Base-by-base conservation (phyloP, 2,888 invertebrate species). In the Dryobota labecula region DNA sequence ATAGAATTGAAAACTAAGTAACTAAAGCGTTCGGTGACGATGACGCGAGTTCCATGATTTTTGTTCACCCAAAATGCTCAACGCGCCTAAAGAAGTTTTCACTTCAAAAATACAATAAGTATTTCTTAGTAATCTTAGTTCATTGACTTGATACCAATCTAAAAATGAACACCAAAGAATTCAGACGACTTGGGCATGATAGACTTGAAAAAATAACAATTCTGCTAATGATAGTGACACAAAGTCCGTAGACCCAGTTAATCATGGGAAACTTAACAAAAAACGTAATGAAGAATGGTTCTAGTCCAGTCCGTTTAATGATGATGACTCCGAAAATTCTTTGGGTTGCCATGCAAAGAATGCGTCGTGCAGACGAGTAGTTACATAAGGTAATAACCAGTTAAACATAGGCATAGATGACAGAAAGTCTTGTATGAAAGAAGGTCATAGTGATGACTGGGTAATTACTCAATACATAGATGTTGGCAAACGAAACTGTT, bases 321-420 rank as follows among this genome's bases (percentile, higher is more conserved):
- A 91, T 94, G 92, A 94, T 94, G 92, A 91, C 89, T 89, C 73
- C 82, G 74, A 85, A 89, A 86, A 91, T 90, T 92, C 90, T 88
- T 89, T 79, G 70, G 83, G 85, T 85, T 88, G 90, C 90, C 90
- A 92, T 87, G 89, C 90, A 76, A 91, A 90, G 93, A 94, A 94
- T 94, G 93, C 89, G 86, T 87, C 87, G 85, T 87, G 89, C 91
- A 92, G 91, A 92, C 90, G 91, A 89, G 90, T 90, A 89, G 92
- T 93, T 94, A 91, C 89, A 85, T 85, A 88, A 87, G 86, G 89
- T 85, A 90, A 79, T 80, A 76, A 81, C 76, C 41, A 47, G 71
- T 83, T 76, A 74, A 71, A 75, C 79, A 84, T 60, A 53, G 30
- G n/a, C 45, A 60, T 20, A 60, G 41, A 64, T 69, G 69, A 82